These are phyloP conservation scores for Campylomormyrus numenius DNA, from an alignment of 2,113 vertebrate genomes.

Conservation along the genomic window DNA sequence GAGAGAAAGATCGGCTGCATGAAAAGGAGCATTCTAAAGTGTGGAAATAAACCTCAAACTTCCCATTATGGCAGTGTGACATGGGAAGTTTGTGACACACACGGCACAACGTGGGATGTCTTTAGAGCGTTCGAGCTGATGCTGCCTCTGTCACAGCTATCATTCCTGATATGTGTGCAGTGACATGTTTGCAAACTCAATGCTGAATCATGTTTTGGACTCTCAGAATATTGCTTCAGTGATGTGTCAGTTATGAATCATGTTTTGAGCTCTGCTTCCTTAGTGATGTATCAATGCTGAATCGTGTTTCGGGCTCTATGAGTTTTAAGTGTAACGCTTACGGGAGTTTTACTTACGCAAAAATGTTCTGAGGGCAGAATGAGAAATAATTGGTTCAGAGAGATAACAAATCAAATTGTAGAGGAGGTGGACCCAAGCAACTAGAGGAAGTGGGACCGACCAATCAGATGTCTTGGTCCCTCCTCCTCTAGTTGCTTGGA, in stretches of 20 bases:
- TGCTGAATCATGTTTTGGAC: neutral
- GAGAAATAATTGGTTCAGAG: no score
- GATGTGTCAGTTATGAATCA: neutral
- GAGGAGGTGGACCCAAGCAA: no score
- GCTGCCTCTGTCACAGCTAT: neutral
- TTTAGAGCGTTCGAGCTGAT: neutral
- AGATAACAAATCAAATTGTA: no score
- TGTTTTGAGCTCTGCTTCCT: neutral
- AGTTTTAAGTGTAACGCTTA: neutral
- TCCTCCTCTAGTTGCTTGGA: no score
- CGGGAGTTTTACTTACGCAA: no score
- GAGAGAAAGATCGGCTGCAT: neutral
- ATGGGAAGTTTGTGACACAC: neutral
- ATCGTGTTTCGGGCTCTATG: neutral
- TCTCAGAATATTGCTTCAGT: neutral
- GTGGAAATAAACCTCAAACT: neutral
- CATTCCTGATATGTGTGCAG: neutral
- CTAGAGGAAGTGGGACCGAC: no score
- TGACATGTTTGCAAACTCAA: neutral
- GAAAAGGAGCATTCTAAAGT: neutral
- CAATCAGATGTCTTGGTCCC: no score
- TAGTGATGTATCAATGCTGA: neutral
- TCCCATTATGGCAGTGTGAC: neutral
- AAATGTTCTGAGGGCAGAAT: no score
- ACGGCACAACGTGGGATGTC: neutral